Evolutionary conservation across 2,113 vertebrate genomes (phyloP), one percentile per base, ranked within the genome.

Genomic region (Microtus montanus): DNA sequence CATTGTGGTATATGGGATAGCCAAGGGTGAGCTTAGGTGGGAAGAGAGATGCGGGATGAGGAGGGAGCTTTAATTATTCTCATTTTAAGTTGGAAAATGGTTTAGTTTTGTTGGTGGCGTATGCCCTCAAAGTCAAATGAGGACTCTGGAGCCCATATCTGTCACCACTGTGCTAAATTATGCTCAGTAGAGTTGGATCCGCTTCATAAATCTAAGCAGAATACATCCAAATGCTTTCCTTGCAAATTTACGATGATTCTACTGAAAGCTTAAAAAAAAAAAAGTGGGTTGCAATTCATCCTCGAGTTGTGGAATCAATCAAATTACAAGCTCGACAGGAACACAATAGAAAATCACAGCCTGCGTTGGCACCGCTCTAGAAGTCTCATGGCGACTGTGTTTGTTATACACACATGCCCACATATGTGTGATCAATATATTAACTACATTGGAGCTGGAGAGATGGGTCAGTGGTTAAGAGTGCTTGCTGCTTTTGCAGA

Each of bases 261-360:
- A 17, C 89, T 15, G 64, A 83, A 73, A 70, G 33, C 10, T 38
- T 61, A 47, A 78, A 83, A 64, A 75, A 35, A n/a, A 64, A 49
- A 49, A 54, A 30, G 20, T 78, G n/a, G 82, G 35, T 86, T 78
- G 70, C 26, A n/a, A 52, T 73, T 47, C 20, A 58, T 79, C 47
- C 66, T n/a, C n/a, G 63, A 82, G 75, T 92, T n/a, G 73, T 87
- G n/a, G 94, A 87, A 64, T 82, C 82, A 66, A 58, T 71, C 90
- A 66, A 71, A 78, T n/a, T 54, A 87, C 70, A 84, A 87, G 71
- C 73, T 90, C 28, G 20, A 33, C n/a, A 44, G 24, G 52, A 66
- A 78, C 38, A 26, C 20, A 78, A 66, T n/a, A 66, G 91, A 87
- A 92, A 90, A 92, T 78, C 90, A 41, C 75, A 87, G 74, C 52